Percentiles rank a stretch among this genome's conserved stretches.
Conservation (phyloP, 2,888 invertebrate genomes). For the Silvanus unidentatus region DNA sequence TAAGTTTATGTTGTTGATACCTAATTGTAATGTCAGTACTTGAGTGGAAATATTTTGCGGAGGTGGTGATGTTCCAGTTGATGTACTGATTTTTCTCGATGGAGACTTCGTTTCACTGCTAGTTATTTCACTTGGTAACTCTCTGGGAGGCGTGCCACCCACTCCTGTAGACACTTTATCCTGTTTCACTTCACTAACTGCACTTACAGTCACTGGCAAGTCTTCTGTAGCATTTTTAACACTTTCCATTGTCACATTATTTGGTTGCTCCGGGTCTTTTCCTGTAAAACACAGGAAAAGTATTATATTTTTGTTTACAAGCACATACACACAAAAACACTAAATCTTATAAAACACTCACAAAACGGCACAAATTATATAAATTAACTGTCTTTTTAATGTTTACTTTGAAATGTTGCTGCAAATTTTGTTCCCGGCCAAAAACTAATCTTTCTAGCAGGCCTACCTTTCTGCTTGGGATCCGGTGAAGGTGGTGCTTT, state of each 20-base stretch:
- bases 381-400: constrained; percentile 8
- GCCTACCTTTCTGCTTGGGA: constrained; percentile 57
- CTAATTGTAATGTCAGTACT: constrained; percentile 32
- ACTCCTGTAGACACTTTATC: constrained; percentile 55
- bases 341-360: constrained; percentile 20
- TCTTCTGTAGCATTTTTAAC: constrained; percentile 16
- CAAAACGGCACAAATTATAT: constrained; percentile 24
- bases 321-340: constrained; percentile 17
- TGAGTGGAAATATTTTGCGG: constrained; percentile 85
- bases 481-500: constrained; percentile 3
- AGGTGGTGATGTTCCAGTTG: constrained; percentile 78
- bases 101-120: constrained; percentile 13
- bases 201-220: constrained; percentile 14
- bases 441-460: constrained; percentile 66
- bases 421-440: constrained; percentile 64
- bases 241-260: constrained; percentile 22
- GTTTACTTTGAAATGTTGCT: constrained; percentile 25
- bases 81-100: constrained; percentile 41
- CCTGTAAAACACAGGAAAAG: constrained; percentile 37
- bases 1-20: neutral
- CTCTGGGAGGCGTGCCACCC: constrained; percentile 58
- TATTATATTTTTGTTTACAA: constrained; percentile 9
- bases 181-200: constrained; percentile 20
- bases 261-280: constrained; percentile 22
- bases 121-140: constrained; percentile 30